Conservation (phyloP, 2,888 invertebrate genomes). For the Diplolepis rosae region DNA sequence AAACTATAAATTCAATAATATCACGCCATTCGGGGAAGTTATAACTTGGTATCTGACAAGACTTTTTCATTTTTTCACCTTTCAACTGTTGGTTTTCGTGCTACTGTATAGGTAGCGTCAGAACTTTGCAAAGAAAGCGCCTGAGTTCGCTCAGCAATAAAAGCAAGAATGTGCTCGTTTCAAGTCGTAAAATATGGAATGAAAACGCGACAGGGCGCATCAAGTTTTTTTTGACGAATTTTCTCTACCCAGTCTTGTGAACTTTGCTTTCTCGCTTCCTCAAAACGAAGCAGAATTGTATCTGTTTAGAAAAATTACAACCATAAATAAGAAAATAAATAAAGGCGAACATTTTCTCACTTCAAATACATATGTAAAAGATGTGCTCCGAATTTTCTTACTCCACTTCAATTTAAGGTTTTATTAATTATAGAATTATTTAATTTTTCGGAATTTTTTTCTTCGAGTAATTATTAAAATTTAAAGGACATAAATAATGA, state of each 20-base stretch:
- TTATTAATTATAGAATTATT: too few species aligned
- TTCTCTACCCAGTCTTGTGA: not conserved
- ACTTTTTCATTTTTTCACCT: not conserved
- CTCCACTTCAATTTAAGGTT: too few species aligned
- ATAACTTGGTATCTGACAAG: not conserved
- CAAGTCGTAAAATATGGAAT: constrained; percentile 25
- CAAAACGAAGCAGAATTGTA: not conserved
- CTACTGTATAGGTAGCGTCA: constrained; percentile 14
- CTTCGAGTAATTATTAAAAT: too few species aligned
- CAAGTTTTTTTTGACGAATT: constrained; percentile 9
- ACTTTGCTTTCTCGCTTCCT: not conserved
- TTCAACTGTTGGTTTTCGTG: constrained; percentile 12
- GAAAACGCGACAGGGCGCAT: constrained; percentile 26
- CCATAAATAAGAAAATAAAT: not conserved
- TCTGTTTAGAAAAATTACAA: not conserved
- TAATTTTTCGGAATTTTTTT: too few species aligned
- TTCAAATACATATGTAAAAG: not conserved
- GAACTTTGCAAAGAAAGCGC: constrained; percentile 31
- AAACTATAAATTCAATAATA: not conserved
- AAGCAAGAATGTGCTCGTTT: constrained; percentile 33
- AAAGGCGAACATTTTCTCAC: not conserved
- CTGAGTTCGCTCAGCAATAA: constrained; percentile 24
- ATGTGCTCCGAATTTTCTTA: not conserved
- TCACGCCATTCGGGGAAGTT: too few species aligned
- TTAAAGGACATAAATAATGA: too few species aligned